Evolutionary conservation across 2,888 invertebrate genomes (phyloP).

Genomic region (Cybosia mesomella): DNA sequence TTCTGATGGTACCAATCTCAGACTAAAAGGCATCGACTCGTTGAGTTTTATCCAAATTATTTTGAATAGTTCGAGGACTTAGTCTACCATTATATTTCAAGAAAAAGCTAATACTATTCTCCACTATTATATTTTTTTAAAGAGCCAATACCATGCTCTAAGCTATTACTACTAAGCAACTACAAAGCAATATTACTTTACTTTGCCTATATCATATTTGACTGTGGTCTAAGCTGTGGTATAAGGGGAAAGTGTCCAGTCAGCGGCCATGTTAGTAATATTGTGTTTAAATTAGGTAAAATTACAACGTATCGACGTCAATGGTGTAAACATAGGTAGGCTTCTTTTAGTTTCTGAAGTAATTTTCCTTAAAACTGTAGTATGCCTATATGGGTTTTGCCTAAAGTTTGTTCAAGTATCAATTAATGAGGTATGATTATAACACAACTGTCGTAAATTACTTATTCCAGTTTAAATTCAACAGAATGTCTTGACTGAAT

Average conservation of each 20-base stretch:
- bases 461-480: neutral
- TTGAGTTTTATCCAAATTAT: too few relatives aligned
- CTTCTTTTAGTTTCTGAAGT: neutral
- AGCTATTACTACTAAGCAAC: neutral
- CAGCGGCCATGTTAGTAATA: neutral
- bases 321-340: neutral
- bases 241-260: neutral
- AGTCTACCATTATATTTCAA: too few relatives aligned
- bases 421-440: neutral
- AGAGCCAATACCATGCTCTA: too few relatives aligned
- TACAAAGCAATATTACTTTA: too few relatives aligned
- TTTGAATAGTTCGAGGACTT: too few relatives aligned
- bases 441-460: neutral
- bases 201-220: neutral
- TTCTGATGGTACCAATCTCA: too few relatives aligned
- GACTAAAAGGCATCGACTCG: too few relatives aligned
- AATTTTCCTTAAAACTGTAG: conserved; percentile 1
- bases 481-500: neutral
- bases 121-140: too few relatives aligned
- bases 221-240: too few relatives aligned
- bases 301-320: neutral
- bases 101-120: too few relatives aligned
- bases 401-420: neutral
- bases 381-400: neutral
- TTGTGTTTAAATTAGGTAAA: neutral